Percentiles rank a stretch among this genome's conserved stretches.
phyloP scores from a whole-genome alignment of 2,888 invertebrate species.

The Heliconius charithonia region DNA sequence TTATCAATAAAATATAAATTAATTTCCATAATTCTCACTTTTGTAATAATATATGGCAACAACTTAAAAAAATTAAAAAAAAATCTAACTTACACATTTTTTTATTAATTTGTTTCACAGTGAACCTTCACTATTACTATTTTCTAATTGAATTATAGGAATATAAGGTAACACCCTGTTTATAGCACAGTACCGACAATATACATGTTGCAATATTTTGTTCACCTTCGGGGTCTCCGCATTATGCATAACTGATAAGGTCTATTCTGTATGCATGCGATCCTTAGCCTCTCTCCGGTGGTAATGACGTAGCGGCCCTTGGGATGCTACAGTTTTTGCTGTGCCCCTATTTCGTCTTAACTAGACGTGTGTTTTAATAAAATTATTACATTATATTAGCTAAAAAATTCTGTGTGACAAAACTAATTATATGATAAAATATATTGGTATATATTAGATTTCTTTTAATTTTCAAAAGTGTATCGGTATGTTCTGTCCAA shows the following conservation, averaged over 20 bases:
- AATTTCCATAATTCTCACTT: no score
- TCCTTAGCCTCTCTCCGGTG: constrained; percentile 67
- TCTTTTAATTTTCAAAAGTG: no score
- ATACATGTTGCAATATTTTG: constrained; percentile 77
- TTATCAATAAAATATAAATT: no score
- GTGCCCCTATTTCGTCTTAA: constrained; percentile 49
- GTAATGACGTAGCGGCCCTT: constrained; percentile 72
- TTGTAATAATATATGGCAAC: no score
- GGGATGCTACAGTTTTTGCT: constrained; percentile 63
- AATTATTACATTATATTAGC: constrained; percentile 1
- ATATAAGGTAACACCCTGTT: constrained; percentile 53
- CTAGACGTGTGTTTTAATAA: constrained; percentile 26
- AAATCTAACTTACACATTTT: no score
- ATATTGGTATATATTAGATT: no score
- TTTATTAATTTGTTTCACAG: no score
- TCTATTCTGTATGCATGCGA: constrained; percentile 83
- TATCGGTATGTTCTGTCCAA: no score
- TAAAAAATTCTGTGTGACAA: not conserved
- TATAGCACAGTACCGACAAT: constrained; percentile 36
- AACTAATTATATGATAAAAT: no score
- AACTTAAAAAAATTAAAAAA: no score
- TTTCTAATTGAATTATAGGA: not conserved
- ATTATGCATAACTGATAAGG: constrained; percentile 85
- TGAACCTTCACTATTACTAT: no score
- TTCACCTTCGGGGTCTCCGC: constrained; percentile 81